A percentile compares a stretch with the other conserved stretches of the same genome.
phyloP scores from a whole-genome alignment of 2,888 invertebrate genomes.

The Lasioglossum figueresi region DNA sequence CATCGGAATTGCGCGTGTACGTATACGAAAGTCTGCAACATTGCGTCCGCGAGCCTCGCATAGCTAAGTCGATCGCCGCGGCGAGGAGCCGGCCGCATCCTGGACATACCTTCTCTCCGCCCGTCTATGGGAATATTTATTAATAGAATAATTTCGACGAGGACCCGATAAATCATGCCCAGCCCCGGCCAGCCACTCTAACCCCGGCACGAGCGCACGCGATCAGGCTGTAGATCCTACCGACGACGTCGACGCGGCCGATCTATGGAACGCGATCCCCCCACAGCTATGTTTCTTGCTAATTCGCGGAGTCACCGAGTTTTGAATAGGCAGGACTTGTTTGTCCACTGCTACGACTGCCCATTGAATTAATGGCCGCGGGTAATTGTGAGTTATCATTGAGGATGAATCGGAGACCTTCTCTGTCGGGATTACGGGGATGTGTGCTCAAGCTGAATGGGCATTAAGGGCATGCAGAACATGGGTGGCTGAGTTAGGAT shows the following conservation, averaged over 20 bases:
- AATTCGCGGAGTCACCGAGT: conserved; percentile 37
- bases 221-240: conserved; percentile 33
- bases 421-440: background rate
- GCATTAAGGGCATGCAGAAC: background rate
- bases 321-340: conserved; percentile 26
- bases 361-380: background rate
- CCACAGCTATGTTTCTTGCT: conserved; percentile 35
- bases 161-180: conserved; percentile 41
- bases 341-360: conserved; percentile 1
- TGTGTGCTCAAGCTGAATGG: background rate
- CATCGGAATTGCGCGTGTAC: conserved; percentile 64
- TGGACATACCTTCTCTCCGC: conserved; percentile 45
- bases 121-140: conserved; percentile 47
- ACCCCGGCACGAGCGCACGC: conserved; percentile 35
- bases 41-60: conserved; percentile 57
- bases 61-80: conserved; percentile 43
- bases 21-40: conserved; percentile 56
- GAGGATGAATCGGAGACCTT: background rate
- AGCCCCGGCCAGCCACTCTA: background rate
- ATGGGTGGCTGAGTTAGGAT: background rate
- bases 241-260: conserved; percentile 29
- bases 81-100: conserved; percentile 47
- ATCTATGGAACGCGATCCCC: conserved; percentile 25
- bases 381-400: conserved; percentile 37
- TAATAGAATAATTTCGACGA: conserved; percentile 55